phyloP scores from a whole-genome alignment of 2,113 vertebrate genomes.

The Desmodus rotundus region DNA sequence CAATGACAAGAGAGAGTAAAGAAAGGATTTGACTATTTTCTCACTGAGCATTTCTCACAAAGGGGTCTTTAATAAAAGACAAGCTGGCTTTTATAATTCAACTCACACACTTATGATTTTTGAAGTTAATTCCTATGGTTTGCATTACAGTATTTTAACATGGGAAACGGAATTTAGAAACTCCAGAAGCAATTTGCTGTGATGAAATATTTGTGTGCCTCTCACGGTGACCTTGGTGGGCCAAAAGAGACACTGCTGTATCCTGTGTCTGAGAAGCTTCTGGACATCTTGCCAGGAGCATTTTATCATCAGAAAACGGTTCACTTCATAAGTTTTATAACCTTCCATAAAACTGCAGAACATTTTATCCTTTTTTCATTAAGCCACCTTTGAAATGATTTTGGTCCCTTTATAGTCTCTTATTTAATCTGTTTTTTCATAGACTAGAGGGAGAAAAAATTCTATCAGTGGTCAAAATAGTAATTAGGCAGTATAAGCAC shows the following conservation, averaged over 20 bases:
- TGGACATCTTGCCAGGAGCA: not conserved
- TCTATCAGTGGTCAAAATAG: constrained; percentile 69
- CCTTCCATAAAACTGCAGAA: constrained; percentile 66
- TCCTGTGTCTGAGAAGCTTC: constrained; percentile 29
- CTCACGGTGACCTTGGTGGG: not conserved
- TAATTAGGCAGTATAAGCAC: constrained; percentile 58
- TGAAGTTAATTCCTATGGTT: not conserved
- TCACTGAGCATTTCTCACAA: not conserved
- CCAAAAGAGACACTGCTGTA: not conserved
- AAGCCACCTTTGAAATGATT: constrained; percentile 69
- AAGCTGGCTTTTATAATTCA: not conserved
- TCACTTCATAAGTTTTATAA: constrained; percentile 71
- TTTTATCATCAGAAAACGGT: constrained; percentile 71
- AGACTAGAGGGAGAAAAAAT: constrained; percentile 46
- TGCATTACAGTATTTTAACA: not conserved
- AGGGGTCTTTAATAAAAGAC: not conserved
- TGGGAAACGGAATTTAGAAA: not conserved
- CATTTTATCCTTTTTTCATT: constrained; percentile 70
- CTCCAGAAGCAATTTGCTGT: not conserved
- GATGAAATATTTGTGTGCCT: not conserved
- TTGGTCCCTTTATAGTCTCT: constrained; percentile 67
- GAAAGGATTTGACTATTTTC: not conserved
- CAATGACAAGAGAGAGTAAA: not conserved
- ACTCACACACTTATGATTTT: not conserved
- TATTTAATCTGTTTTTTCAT: constrained; percentile 72